Evolutionary conservation across 2,888 invertebrate genomes (phyloP), one percentile per base, ranked within the genome.

Genomic region (Teinopalpus imperialis): DNA sequence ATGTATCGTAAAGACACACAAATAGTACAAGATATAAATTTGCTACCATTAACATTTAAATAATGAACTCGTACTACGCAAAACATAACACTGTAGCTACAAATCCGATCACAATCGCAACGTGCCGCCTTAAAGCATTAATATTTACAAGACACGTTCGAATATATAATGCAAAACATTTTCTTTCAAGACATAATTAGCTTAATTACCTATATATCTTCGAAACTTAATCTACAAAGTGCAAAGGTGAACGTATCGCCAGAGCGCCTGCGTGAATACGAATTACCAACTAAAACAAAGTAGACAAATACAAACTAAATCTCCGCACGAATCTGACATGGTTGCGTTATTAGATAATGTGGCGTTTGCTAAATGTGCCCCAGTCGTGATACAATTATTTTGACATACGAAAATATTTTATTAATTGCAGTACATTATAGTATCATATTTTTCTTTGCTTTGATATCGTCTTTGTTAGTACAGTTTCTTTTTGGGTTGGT

Each of bases 391-490:
- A 36, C 41, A 47, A 30, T 41, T 35, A 30, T 30, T 36, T 41
- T 21, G 10, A 39, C 12, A 23, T 20, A 48, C 12, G 36, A 41
- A 31, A 36, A 42, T 29, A 23, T 37, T 32, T 32, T 10, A 39
- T 37, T 44, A 44, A 37, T 30, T 67, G 61, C 48, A 57, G 53
- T 57, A 53, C 62, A 62, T 59, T 59, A 53, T 49, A 56, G 61
- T 55, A 44, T 46, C 57, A 70, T 71, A 66, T 72, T 69, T 63
- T 56, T 55, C 62, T 64, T 58, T 67, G 2, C 12, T 18, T 16
- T 18, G 4, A 7, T 8, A 31, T 7, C 13, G 3, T 30, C 2
- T 58, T 59, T 59, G 54, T 56, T 43, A 36, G 27, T 27, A 39
- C 16, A 23, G 30, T 16, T 16, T n/a, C n/a, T n/a, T n/a, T n/a